Evolutionary conservation across 2,797 vertebrate species (phyloP), one percentile per base, ranked within the genome.

Genomic region (Siniperca undulata): DNA sequence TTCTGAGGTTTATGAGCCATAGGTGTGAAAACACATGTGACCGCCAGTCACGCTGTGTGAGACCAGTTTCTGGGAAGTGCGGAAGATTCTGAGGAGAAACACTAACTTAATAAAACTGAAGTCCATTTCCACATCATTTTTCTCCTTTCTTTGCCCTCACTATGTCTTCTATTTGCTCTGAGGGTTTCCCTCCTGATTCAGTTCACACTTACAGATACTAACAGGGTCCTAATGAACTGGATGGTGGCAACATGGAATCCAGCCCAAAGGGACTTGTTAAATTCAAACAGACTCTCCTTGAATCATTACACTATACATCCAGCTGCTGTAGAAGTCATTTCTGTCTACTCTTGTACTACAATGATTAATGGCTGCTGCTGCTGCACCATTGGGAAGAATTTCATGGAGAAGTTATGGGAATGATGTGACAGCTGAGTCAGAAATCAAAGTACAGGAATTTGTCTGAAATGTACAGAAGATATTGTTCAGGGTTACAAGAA

Each of bases 61-160:
- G 72, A 77, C 9, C 7, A 1, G 27, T 65, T 87, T 86, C 87
- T 89, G 85, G 83, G 81, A 91, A 89, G 76, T 17, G 53, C 42
- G 61, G 77, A 78, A 55, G 64, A 42, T 42, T 61, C 11, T 6
- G 36, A 48, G 44, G n/a, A 56, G 71, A 68, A 77, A 50, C 46
- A 22, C 42, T 44, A 22, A 30, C 50, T 22, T 52, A 66, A 81
- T 83, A 66, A 80, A 78, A 66, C 13, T 38, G 1, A 19, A 69
- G 68, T 46, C 24, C 2, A 55, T 76, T 81, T 81, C 55, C 76
- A 34, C 67, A n/a, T 62, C 14, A n/a, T 59, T 40, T 27, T 3
- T 70, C 66, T 73, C 14, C 40, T 17, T 10, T 30, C 34, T 40
- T 60, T 22, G n/a, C 24, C 17, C 38, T 38, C 34, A 27, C 46